Evolutionary conservation across 2,797 vertebrate species (phyloP), one percentile per base, ranked within the genome.

Genomic region (Eupleurogrammus muticus): DNA sequence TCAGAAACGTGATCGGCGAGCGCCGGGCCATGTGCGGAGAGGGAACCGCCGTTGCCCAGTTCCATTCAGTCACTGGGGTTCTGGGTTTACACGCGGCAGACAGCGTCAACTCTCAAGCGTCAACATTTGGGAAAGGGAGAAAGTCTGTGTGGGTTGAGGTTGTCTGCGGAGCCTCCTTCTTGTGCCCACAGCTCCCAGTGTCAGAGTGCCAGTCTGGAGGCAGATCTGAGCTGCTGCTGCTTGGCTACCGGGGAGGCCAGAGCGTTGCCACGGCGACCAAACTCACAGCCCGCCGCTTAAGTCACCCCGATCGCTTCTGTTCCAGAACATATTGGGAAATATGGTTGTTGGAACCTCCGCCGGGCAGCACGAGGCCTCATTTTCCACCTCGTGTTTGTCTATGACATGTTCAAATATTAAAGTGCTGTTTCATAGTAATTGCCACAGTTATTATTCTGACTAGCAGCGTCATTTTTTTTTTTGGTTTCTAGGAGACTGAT

Each of bases 121-220:
- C 90, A 90, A 90, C 89, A 87, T 88, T 87, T 87, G 75, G 82
- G 75, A 78, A 80, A 80, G 74, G 71, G 83, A 87, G 87, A 89
- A 86, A 85, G 89, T 82, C 85, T 87, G 92, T 93, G 92, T 93
- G 91, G 83, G 86, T 86, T 88, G 85, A 85, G 89, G 87, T 84
- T 58, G 87, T 94, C 92, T 94, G 93, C 87, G 91, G 93, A n/a
- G 86, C 87, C 83, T 80, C 84, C 88, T 93, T 90, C 86, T 92
- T 87, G 90, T 92, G 90, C 87, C 84, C 90, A 83, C 89, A 85
- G 89, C 89, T 93, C 90, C 84, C 89, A 90, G 90, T 78, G 79
- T 83, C 77, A 84, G 75, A 67, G 87, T 88, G 90, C 90, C 90
- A 92, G 91, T 68, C 90, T 93, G 86, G 88, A 91, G 71, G 34